Conservation (phyloP, 2,113 vertebrate genomes). For the Leptobrachium leishanense region DNA sequence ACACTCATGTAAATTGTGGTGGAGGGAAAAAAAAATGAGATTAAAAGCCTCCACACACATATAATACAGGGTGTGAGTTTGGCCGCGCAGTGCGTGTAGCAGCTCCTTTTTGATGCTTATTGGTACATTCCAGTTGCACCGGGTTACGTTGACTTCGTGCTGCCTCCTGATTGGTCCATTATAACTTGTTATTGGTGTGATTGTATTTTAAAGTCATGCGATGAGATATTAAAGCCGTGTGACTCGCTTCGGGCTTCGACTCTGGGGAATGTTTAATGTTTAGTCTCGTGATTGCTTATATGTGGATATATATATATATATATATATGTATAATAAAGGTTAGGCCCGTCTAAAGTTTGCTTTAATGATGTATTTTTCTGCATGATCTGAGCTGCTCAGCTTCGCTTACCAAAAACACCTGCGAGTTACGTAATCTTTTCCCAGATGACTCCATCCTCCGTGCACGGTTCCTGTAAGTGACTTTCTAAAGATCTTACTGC, state of each 20-base stretch:
- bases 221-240: background rate
- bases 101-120: too few relatives aligned
- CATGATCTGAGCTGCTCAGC: conserved; percentile 54
- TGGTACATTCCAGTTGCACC: conserved; percentile 15
- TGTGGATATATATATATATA: too few relatives aligned
- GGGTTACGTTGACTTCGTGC: background rate
- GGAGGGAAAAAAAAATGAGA: too few relatives aligned
- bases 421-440: conserved; percentile 49
- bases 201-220: too few relatives aligned
- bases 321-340: background rate
- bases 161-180: background rate
- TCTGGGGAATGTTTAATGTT: conserved; percentile 43
- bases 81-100: too few relatives aligned
- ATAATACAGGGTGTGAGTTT: too few relatives aligned
- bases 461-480: conserved; percentile 28
- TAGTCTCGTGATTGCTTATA: conserved; percentile 32
- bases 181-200: too few relatives aligned
- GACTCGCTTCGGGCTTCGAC: conserved; percentile 32
- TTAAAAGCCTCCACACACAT: too few relatives aligned
- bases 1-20: too few relatives aligned
- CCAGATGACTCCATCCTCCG: conserved; percentile 39
- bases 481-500: conserved; percentile 32
- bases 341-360: conserved; percentile 38
- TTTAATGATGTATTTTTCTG: conserved; percentile 51
- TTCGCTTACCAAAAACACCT: conserved; percentile 58